Base-by-base conservation (phyloP, 2,797 vertebrate species). In the Liasis olivaceus region DNA sequence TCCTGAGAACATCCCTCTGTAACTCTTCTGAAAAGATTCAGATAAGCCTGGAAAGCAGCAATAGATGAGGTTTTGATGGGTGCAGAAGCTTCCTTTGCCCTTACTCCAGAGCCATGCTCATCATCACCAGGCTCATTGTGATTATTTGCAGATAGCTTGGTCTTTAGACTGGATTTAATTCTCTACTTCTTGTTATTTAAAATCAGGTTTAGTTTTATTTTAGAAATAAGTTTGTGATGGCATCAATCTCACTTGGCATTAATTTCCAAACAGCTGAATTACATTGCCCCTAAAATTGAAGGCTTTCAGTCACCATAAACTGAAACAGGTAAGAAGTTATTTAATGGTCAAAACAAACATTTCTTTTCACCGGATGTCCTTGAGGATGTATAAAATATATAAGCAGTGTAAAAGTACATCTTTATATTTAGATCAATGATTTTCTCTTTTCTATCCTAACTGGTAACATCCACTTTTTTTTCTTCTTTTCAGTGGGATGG, bases 401-500 rank as follows among this genome's bases (percentile, higher is more conserved):
- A 84, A 89, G 28, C 0, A 12, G 5, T 87, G 92, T 81, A 24
- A 59, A 26, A n/a, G 12, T 64, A 60, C 17, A 60, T 62, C 56
- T 31, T 22, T 90, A 63, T 5, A 24, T 90, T 62, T 72, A 13
- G 14, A 60, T 89, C 6, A n/a, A 9, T 24, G 22, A 26, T 54
- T 54, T 87, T 54, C 59, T 64, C 42, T 86, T 77, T 56, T 59
- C 58, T 81, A 24, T 7, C 60, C 64, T 90, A 26, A n/a, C 92
- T 95, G 91, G 94, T 98, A 93, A 94, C 77, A 51, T 47, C 95
- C 87, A 92, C 85, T 96, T 97, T 93, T 96, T 62, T 77, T 95
- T 97, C 2, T 13, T 97, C 95, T 95, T 95, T 90, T 28, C 97
- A 99, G 99, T 99, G 99, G 99, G 99, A 99, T 97, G 99, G 99